Percentiles rank a stretch among this genome's conserved stretches.
Evolutionary conservation across 2,797 vertebrate genomes (phyloP).

Genomic region (Melopsittacus undulatus): DNA sequence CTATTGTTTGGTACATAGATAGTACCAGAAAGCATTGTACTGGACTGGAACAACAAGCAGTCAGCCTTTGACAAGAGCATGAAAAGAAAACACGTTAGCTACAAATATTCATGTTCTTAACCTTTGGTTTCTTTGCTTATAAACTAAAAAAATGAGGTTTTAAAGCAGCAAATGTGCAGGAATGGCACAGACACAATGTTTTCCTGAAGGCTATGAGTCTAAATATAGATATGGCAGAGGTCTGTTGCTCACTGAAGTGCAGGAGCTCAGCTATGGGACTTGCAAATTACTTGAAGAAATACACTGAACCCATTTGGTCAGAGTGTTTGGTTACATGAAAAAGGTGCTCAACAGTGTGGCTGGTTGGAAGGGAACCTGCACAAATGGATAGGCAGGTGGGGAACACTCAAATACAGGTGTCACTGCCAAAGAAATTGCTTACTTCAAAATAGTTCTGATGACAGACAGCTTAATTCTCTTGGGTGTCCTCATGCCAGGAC

Average conservation of each 20-base stretch:
- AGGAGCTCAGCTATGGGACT: not conserved
- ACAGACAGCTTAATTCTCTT: not conserved
- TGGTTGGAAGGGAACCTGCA: not conserved
- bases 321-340: not conserved
- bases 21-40: not conserved
- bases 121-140: not conserved
- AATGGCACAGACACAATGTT: not conserved
- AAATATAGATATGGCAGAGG: not conserved
- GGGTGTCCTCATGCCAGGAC: not conserved
- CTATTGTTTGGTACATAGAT: not conserved
- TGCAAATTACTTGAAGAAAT: not conserved
- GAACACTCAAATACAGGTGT: not conserved
- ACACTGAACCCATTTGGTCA: not conserved
- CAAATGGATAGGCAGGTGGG: not conserved
- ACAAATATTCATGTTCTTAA: not conserved
- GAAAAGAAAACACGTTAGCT: not conserved
- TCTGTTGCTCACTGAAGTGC: not conserved
- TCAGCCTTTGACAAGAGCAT: not conserved
- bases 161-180: not conserved
- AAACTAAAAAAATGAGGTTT: not conserved
- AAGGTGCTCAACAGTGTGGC: not conserved
- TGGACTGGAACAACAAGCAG: not conserved
- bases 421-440: not conserved
- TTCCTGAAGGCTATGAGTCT: not conserved
- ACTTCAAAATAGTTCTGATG: not conserved